Evolutionary conservation across 2,888 invertebrate species (phyloP).

Genomic region (Pemphredon lugubris): DNA sequence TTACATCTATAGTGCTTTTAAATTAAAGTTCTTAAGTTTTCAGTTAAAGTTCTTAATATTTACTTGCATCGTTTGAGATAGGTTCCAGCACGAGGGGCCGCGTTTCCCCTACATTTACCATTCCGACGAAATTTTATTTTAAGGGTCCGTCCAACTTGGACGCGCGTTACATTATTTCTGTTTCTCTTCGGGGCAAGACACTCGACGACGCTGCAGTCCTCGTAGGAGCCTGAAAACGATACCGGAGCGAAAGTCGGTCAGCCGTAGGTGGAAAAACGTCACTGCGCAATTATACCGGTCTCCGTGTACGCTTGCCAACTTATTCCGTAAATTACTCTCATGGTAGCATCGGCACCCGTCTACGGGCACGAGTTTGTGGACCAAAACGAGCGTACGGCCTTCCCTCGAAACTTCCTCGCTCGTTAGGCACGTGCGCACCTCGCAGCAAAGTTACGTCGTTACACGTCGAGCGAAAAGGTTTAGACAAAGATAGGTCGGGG

Average conservation of each 20-base stretch:
- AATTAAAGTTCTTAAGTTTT: too few species aligned
- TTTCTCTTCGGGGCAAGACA: too few species aligned
- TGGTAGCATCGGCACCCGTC: conserved; percentile 39
- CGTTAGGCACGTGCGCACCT: conserved; percentile 70
- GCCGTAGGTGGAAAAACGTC: conserved; percentile 39
- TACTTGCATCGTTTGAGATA: too few species aligned
- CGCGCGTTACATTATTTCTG: too few species aligned
- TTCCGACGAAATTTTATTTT: too few species aligned
- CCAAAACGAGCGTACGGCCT: conserved; percentile 46
- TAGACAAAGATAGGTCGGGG: conserved; percentile 10
- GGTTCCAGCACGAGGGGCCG: too few species aligned
- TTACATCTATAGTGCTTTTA: too few species aligned
- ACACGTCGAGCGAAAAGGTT: conserved; percentile 38
- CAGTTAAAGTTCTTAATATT: too few species aligned
- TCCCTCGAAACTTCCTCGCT: conserved; percentile 63
- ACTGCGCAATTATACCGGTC: conserved; percentile 48
- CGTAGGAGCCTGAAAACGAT: too few species aligned
- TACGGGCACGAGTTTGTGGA: conserved; percentile 25
- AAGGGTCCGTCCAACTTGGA: too few species aligned
- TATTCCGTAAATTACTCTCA: conserved; percentile 56
- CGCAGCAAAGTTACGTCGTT: conserved; percentile 65
- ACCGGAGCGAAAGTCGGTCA: conserved; percentile 2
- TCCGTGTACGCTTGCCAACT: conserved; percentile 45
- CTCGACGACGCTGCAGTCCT: too few species aligned
- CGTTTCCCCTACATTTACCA: too few species aligned